These are phyloP conservation scores for Bubalus kerabau DNA, from an alignment of 2,113 vertebrate species.

Conservation along the genomic window DNA sequence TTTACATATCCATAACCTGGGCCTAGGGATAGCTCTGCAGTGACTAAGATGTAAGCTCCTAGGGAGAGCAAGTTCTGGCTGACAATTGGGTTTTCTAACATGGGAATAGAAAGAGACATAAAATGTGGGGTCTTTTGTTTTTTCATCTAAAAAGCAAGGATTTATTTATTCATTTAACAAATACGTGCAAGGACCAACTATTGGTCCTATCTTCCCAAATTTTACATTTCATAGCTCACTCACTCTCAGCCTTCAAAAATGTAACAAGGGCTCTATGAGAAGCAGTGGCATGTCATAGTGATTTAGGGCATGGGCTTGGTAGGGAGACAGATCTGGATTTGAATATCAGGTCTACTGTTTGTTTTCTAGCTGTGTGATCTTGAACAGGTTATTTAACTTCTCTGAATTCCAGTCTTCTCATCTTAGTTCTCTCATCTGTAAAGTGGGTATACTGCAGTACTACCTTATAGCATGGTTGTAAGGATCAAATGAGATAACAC, in stretches of 20 bases:
- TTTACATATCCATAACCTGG: slow-evolving; percentile 45
- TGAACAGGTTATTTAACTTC: slow-evolving; percentile 25
- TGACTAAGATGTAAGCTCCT: background rate
- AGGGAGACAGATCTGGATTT: background rate
- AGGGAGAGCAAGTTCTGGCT: background rate
- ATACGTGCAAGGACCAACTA: background rate
- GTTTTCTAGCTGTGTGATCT: background rate
- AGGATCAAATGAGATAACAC: background rate
- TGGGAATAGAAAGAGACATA: background rate
- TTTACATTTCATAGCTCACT: background rate
- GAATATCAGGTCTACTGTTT: background rate
- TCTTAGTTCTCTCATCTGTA: background rate
- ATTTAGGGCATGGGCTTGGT: background rate
- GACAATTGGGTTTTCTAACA: background rate
- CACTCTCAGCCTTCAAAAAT: background rate
- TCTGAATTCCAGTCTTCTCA: slow-evolving; percentile 16
- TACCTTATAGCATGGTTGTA: background rate
- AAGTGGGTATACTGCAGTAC: background rate
- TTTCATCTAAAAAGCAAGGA: background rate
- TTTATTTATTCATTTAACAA: background rate
- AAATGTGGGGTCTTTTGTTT: background rate
- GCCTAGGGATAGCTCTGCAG: background rate
- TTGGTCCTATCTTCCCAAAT: background rate
- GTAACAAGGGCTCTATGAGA: background rate
- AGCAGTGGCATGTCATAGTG: background rate